phyloP scores from a whole-genome alignment of 2,113 vertebrate species.

The Bombycilla garrulus region DNA sequence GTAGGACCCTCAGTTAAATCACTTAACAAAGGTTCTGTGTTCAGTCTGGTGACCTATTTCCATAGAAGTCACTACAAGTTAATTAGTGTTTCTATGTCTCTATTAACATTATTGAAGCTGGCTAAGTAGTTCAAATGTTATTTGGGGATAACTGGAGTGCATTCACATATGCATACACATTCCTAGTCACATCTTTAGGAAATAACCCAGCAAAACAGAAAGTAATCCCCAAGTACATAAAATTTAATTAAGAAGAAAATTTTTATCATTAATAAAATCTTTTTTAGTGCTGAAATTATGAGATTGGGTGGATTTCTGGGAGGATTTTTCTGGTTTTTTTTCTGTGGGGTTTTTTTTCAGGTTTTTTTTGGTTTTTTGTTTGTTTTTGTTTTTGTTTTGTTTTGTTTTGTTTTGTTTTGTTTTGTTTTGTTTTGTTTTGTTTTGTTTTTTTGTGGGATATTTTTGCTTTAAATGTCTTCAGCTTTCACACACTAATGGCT shows the following conservation, averaged over 20 bases:
- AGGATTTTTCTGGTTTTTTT: background rate
- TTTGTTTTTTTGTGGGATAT: background rate
- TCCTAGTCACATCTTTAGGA: background rate
- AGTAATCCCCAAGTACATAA: background rate
- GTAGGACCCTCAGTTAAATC: background rate
- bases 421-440: too few species aligned
- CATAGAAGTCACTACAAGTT: background rate
- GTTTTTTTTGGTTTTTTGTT: too few species aligned
- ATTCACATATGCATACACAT: background rate
- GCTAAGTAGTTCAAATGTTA: background rate
- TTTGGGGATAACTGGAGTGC: background rate
- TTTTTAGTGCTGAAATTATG: background rate
- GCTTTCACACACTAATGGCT: background rate
- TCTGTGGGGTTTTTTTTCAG: too few species aligned
- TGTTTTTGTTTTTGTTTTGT: background rate
- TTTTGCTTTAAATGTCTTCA: background rate
- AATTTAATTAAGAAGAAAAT: background rate
- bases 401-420: too few species aligned
- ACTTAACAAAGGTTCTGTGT: background rate
- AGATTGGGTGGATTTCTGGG: background rate
- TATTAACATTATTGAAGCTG: background rate
- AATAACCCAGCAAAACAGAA: fast-evolving
- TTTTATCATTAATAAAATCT: background rate
- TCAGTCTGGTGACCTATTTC: background rate
- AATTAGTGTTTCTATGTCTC: background rate